Base-by-base conservation (phyloP, 2,797 vertebrate species). In the Poecilia picta region DNA sequence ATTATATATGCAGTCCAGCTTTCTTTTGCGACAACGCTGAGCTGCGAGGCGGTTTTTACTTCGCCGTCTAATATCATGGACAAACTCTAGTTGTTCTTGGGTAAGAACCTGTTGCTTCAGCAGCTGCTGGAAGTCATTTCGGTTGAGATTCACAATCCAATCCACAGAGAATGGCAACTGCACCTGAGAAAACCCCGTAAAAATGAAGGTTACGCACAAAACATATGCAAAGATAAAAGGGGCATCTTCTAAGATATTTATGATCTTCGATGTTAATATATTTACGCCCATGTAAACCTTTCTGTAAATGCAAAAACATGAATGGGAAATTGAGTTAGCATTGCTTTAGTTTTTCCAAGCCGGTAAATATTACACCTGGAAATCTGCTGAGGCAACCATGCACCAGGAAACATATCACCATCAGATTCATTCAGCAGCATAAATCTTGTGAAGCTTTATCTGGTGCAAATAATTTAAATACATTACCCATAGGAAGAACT, bases 31-130 rank as follows among this genome's bases (percentile, higher is more conserved):
- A 88, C 98, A 99, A n/a, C 98, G 97, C 74, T 97, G 98, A 0
- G 98, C 98, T 0, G 98, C 98, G 0, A 98, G 97, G 51, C 98
- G 96, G 80, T 99, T 99, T 88, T 99, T 99, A 90, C 98, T 98
- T 77, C 98, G 96, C 0, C 98, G 96, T 23, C 98, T 96, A 85
- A 99, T 96, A 28, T 99, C 98, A 0, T 99, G 98, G 85, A 99
- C 97, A 53, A 97, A 97, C 62, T 99, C 97, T 82, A 98, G 94
- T 85, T 99, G 98, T 74, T 99, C 97, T 2, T 90, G 95, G 5
- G 96, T 97, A 55, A 99, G 93, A 33, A 87, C 95, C 83, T 98
- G 97, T 91, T 96, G 96, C 93, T 98, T 99, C 87, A 99, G 89
- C 94, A 99, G 95, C 47, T 97, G 97, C 79, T 99, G 98, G 91